Evolutionary conservation across 2,888 invertebrate genomes (phyloP).

Genomic region (Caenorhabditis drosophilae): DNA sequence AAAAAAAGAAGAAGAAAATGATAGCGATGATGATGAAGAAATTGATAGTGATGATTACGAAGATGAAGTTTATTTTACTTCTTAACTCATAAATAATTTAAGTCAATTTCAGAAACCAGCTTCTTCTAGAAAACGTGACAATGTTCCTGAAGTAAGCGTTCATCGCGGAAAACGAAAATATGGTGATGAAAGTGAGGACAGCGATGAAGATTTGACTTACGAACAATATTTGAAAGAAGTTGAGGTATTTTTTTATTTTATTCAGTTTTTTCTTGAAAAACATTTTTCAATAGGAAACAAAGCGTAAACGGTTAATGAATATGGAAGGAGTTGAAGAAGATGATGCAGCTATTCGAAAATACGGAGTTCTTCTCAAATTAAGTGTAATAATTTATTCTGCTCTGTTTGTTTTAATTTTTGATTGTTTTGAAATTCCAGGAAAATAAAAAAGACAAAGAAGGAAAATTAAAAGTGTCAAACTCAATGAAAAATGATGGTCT

Average conservation of each 20-base stretch:
- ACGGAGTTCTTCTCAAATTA: constrained; percentile 26
- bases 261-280: not conserved
- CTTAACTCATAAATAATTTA: not conserved
- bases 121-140: not conserved
- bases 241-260: constrained; percentile 16
- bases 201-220: constrained; percentile 44
- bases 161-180: constrained; percentile 34
- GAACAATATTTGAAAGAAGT: constrained; percentile 46
- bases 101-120: not conserved
- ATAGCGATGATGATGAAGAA: constrained; percentile 11
- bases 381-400: constrained; percentile 12
- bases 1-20: constrained; percentile 9
- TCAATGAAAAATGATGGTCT: constrained; percentile 39
- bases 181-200: constrained; percentile 23
- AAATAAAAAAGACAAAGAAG: constrained; percentile 26
- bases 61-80: not conserved
- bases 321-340: constrained; percentile 30
- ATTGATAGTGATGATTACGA: constrained; percentile 1
- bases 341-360: constrained; percentile 33
- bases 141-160: constrained; percentile 28
- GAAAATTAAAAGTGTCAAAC: constrained; percentile 29
- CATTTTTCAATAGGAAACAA: constrained; percentile 2
- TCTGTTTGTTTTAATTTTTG: too few relatives aligned
- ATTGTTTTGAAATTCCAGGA: constrained; percentile 12
- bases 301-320: constrained; percentile 9